phyloP scores from a whole-genome alignment of 2,113 vertebrate species.

The Ginglymostoma cirratum region DNA sequence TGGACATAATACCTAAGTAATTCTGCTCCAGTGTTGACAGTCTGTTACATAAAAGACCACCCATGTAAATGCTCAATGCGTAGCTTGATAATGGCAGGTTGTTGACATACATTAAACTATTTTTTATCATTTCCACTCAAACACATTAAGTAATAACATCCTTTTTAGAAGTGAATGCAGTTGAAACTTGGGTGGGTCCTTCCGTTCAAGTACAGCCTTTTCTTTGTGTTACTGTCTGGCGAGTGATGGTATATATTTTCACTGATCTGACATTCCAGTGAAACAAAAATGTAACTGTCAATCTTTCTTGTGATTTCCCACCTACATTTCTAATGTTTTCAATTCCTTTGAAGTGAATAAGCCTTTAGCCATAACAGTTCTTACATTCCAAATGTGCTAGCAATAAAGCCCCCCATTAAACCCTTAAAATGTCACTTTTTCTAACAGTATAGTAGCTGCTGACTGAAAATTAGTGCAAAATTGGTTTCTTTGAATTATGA shows the following conservation, averaged over 20 bases:
- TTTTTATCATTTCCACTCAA: constrained; percentile 52
- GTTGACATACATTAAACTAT: constrained; percentile 55
- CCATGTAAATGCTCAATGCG: constrained; percentile 59
- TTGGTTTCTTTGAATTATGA: neutral
- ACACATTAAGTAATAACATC: constrained; percentile 56
- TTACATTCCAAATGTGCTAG: neutral
- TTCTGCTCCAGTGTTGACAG: neutral
- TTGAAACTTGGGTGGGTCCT: constrained; percentile 62
- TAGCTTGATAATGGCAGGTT: constrained; percentile 55
- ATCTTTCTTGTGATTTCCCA: neutral
- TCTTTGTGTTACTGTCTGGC: constrained; percentile 51
- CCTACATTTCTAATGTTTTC: neutral
- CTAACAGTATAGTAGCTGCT: neutral
- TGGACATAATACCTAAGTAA: neutral
- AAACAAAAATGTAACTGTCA: neutral
- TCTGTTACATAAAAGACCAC: constrained; percentile 47
- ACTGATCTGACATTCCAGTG: neutral
- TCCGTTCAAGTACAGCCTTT: constrained; percentile 60
- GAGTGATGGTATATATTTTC: neutral
- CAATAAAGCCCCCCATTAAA: neutral
- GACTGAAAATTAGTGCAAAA: neutral
- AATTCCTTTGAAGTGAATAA: constrained; percentile 15
- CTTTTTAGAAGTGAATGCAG: constrained; percentile 55
- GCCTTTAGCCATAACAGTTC: neutral
- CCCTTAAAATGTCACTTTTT: neutral